Base-by-base conservation (phyloP, 2,888 invertebrate species). In the Papilio elwesi region DNA sequence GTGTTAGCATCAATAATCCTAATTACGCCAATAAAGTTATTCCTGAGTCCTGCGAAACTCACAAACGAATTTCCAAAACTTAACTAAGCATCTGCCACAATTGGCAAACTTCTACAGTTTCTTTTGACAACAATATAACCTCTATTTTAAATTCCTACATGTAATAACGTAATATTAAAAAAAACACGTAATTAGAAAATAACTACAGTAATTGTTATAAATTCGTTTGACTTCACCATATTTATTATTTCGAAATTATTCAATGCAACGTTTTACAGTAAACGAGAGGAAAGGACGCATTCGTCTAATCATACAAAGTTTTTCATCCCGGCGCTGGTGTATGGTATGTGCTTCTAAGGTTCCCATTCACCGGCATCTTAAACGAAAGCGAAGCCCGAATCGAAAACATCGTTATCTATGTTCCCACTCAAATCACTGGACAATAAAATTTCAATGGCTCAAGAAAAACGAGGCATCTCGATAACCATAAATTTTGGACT, bases 401-500 rank as follows among this genome's bases (percentile, higher is more conserved):
- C 87, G 86, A 91, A 91, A 92, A 91, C 91, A 89, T 90, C 88
- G 91, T 92, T 92, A 93, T 93, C 93, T 90, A 82, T 85, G 86
- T 90, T 90, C 89, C 90, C 91, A 91, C 91, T 93, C 91, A 89
- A 90, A 92, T 92, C 92, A 90, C 77, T 78, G 83, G 83, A 90
- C 87, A 92, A 93, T 92, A 93, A 93, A 93, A 92, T 87, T 87
- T 88, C 87, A 87, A 91, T 87, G 87, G 88, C 82, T 85, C 81
- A 88, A 90, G 89, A 90, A 89, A 90, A 91, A 90, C 91, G 89
- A 88, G 86, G 84, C 88, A 88, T 81, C 85, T 87, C 91, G 93
- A 93, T 92, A 92, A 92, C 89, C 90, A 93, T 93, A 93, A 93
- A 93, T 93, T 92, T 87, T n/a, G 86, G 85, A 84, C 86, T 90